Conservation (phyloP, 2,888 invertebrate species). For the Trimorus sp. region DNA sequence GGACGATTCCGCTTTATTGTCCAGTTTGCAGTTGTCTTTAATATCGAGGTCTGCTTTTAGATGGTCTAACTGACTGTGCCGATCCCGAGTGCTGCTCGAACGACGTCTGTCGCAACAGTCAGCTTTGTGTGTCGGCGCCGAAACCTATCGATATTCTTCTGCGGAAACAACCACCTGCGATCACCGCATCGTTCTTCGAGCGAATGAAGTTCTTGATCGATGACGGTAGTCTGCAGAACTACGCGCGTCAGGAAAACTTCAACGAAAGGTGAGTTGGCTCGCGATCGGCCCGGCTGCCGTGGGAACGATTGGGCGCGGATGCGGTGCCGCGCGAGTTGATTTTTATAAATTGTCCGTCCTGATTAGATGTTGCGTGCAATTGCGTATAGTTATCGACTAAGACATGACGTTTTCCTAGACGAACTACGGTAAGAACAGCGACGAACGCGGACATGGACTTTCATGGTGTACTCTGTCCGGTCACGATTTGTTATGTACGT, state of each 20-base stretch:
- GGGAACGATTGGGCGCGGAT: too few relatives aligned
- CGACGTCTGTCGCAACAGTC: constrained; percentile 91
- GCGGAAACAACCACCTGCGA: constrained; percentile 97
- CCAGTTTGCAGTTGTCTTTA: too few relatives aligned
- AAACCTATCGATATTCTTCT: constrained; percentile 98
- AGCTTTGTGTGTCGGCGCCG: constrained; percentile 96
- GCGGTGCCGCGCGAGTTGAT: constrained; percentile 13
- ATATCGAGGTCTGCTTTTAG: constrained; percentile 82
- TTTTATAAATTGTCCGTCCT: constrained; percentile 75
- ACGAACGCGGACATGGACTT: constrained; percentile 34
- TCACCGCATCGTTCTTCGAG: constrained; percentile 99
- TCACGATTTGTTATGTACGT: constrained; percentile 31
- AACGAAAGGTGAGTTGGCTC: constrained; percentile 93
- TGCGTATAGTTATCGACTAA: constrained; percentile 59
- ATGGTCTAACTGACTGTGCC: constrained; percentile 98
- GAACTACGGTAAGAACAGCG: constrained; percentile 14
- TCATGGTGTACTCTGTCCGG: constrained; percentile 27
- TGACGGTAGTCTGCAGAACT: constrained; percentile 98
- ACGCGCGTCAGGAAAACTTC: constrained; percentile 97
- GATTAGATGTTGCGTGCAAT: constrained; percentile 77
- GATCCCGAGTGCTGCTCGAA: constrained; percentile 98
- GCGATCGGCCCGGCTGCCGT: neutral
- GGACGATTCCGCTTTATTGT: neutral
- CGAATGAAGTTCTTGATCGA: constrained; percentile 99
- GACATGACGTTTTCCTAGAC: constrained; percentile 61